Conservation (phyloP, 2,888 invertebrate genomes). For the Sarcophaga subvicina region DNA sequence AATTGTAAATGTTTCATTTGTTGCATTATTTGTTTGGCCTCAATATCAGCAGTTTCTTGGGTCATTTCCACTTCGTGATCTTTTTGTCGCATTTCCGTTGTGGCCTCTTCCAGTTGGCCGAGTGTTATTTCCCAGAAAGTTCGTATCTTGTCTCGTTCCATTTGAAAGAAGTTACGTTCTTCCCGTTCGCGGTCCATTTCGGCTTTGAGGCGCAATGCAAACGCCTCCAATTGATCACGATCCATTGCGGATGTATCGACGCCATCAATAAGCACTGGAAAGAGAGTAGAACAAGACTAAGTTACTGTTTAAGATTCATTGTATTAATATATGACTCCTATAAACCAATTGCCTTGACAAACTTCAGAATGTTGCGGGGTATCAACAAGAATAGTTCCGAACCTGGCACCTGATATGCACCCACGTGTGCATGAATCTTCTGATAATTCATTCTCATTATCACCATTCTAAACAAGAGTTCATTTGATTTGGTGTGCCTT, state of each 20-base stretch:
- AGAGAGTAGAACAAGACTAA: background rate
- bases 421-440: no score
- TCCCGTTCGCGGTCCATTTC: conserved; percentile 97
- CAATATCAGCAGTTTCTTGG: conserved; percentile 92
- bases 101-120: conserved; percentile 88
- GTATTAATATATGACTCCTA: no score
- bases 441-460: no score
- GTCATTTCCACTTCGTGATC: conserved; percentile 94
- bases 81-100: conserved; percentile 85
- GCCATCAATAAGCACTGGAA: conserved; percentile 90
- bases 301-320: background rate
- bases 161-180: conserved; percentile 96
- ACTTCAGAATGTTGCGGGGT: no score
- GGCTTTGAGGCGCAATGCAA: conserved; percentile 91
- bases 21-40: conserved; percentile 94
- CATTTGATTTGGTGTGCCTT: no score
- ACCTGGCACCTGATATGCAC: no score
- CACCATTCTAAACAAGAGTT: no score
- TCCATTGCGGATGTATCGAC: conserved; percentile 96
- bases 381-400: no score
- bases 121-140: conserved; percentile 98
- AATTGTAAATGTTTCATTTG: conserved; percentile 96
- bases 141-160: conserved; percentile 96
- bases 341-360: no score
- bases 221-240: conserved; percentile 95